A percentile compares a stretch with the other conserved stretches of the same genome.
Evolutionary conservation across 2,888 invertebrate genomes (phyloP).

Genomic region (Ischnus inquisitorius): DNA sequence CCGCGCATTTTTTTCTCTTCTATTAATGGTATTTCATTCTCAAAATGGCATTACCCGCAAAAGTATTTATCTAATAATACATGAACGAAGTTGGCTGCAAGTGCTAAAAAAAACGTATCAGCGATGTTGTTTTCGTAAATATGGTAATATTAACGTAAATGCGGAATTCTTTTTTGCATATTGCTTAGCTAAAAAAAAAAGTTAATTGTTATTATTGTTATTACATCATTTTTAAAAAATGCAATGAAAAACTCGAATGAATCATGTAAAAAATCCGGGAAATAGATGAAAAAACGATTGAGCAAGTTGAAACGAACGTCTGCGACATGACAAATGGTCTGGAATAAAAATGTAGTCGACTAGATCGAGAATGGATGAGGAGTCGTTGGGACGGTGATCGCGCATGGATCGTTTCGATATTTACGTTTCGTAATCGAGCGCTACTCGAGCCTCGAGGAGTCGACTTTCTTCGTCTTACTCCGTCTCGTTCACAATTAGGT

Average conservation of each 20-base stretch:
- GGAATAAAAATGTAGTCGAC: too few species aligned
- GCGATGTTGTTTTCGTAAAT: not conserved
- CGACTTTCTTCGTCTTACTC: conserved; percentile 22
- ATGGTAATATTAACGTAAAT: too few species aligned
- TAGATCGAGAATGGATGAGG: too few species aligned
- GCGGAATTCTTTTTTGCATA: too few species aligned
- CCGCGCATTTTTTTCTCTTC: not conserved
- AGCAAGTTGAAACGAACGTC: not conserved
- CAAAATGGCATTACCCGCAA: not conserved
- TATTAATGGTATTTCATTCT: not conserved
- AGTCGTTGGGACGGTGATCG: not conserved
- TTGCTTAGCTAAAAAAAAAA: too few species aligned
- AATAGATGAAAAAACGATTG: not conserved
- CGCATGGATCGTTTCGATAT: not conserved
- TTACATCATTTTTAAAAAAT: too few species aligned
- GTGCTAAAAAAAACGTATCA: not conserved
- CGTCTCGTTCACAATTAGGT: not conserved
- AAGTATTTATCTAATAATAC: not conserved
- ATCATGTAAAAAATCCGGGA: too few species aligned
- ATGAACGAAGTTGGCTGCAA: not conserved
- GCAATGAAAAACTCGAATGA: too few species aligned
- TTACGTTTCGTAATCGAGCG: conserved; percentile 28
- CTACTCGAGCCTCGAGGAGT: conserved; percentile 21
- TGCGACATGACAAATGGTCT: not conserved
- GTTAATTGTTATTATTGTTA: too few species aligned